Conservation (phyloP, 2,113 vertebrate genomes). For the Emydura subglobosa region DNA sequence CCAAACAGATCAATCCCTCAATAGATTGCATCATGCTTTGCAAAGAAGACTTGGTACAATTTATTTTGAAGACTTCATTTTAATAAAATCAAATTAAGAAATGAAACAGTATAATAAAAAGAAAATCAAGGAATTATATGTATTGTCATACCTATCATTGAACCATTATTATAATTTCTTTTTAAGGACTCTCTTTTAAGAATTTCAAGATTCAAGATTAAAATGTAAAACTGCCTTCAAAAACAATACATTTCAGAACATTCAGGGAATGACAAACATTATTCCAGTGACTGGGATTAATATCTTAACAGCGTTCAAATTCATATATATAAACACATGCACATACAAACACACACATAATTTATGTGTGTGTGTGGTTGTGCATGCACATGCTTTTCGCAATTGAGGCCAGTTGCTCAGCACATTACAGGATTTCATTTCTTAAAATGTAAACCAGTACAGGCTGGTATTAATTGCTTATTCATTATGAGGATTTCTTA, state of each 20-base stretch:
- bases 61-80: not conserved
- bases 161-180: not conserved
- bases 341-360: not conserved
- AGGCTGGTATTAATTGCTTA: not conserved
- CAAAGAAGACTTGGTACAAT: not conserved
- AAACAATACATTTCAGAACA: not conserved
- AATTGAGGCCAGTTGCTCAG: not conserved
- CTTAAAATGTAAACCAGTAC: not conserved
- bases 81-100: not conserved
- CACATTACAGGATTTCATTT: not conserved
- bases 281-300: accelerated
- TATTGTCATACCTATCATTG: not conserved
- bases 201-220: not conserved
- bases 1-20: not conserved
- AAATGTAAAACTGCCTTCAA: not conserved
- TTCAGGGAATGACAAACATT: not conserved
- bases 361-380: not conserved
- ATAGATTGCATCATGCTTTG: not conserved
- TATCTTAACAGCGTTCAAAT: not conserved
- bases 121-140: not conserved
- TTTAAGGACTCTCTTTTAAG: not conserved
- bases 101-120: not conserved
- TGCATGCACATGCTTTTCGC: not conserved
- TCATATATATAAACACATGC: not conserved
- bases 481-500: not conserved